Evolutionary conservation across 2,888 invertebrate species (phyloP).

Genomic region (Pediacus dermestoides): DNA sequence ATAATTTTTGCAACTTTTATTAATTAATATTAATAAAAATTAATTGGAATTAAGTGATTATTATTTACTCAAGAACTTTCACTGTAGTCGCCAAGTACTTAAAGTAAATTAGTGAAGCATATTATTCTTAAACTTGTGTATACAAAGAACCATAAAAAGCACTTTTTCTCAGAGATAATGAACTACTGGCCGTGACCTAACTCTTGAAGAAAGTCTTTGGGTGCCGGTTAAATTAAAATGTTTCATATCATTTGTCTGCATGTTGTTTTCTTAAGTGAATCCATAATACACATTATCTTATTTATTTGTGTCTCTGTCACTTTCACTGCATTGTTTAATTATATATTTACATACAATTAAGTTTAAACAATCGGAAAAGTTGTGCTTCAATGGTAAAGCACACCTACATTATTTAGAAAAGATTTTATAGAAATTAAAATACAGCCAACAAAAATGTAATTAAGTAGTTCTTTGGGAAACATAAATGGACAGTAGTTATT

Average conservation of each 20-base stretch:
- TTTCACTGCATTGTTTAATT: constrained; percentile 10
- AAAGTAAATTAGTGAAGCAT: too few relatives aligned
- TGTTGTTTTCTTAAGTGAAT: neutral
- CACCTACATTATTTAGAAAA: too few relatives aligned
- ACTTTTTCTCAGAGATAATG: constrained; percentile 11
- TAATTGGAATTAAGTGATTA: constrained; percentile 1
- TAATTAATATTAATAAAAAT: neutral
- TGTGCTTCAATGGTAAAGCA: too few relatives aligned
- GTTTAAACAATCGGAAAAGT: constrained; percentile 1
- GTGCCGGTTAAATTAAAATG: neutral
- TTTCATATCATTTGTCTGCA: constrained; percentile 1
- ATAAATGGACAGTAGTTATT: too few relatives aligned
- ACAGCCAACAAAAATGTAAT: too few relatives aligned
- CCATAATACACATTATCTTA: neutral
- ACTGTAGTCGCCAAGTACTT: too few relatives aligned
- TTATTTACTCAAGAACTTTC: constrained; percentile 5
- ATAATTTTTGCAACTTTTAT: neutral
- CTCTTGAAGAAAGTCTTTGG: constrained; percentile 9
- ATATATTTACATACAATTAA: constrained; percentile 11
- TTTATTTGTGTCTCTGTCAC: constrained; percentile 5
- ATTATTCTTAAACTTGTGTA: constrained; percentile 1
- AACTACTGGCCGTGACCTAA: constrained; percentile 16
- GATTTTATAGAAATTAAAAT: too few relatives aligned
- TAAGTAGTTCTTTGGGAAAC: too few relatives aligned
- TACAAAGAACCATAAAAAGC: neutral